Conservation (phyloP, 2,888 invertebrate genomes). For the Nemotelus pantherinus region DNA sequence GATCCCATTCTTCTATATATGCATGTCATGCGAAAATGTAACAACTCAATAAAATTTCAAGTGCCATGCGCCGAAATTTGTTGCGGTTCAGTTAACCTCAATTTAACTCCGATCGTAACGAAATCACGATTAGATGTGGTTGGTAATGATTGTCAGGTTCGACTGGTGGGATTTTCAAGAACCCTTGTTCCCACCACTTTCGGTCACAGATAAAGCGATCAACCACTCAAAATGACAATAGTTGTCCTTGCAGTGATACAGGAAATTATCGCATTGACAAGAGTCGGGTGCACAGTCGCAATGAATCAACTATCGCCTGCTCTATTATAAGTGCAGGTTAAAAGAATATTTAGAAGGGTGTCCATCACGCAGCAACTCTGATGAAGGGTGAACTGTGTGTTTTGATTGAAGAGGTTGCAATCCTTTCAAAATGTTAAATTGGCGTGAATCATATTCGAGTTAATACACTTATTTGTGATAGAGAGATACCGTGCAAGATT, state of each 20-base stretch:
- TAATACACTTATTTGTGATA: conserved; percentile 44
- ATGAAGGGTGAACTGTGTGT: conserved; percentile 49
- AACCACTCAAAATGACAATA: conserved; percentile 35
- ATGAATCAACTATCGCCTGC: not conserved
- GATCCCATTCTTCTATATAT: not conserved
- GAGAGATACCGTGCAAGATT: not conserved
- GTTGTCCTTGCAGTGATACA: conserved; percentile 23
- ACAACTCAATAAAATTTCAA: conserved; percentile 36
- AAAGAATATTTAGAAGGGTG: not conserved
- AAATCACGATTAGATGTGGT: conserved; percentile 37
- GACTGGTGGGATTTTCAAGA: conserved; percentile 35
- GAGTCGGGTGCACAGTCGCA: conserved; percentile 1
- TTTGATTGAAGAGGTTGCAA: conserved; percentile 61
- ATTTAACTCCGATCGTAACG: conserved; percentile 6
- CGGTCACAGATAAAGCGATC: conserved; percentile 31
- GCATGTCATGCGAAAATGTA: not conserved
- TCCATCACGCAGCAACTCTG: conserved; percentile 17
- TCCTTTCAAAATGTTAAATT: conserved; percentile 62
- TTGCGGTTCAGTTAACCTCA: conserved; percentile 16
- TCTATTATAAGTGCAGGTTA: not conserved
- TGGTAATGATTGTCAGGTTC: not conserved
- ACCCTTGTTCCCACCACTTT: conserved; percentile 33
- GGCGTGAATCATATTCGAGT: conserved; percentile 63
- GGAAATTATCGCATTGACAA: not conserved
- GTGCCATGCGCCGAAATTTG: conserved; percentile 35